These are phyloP conservation scores for Parauchenoglanis ngamensis DNA, from an alignment of 2,797 vertebrate species.

Conservation along the genomic window DNA sequence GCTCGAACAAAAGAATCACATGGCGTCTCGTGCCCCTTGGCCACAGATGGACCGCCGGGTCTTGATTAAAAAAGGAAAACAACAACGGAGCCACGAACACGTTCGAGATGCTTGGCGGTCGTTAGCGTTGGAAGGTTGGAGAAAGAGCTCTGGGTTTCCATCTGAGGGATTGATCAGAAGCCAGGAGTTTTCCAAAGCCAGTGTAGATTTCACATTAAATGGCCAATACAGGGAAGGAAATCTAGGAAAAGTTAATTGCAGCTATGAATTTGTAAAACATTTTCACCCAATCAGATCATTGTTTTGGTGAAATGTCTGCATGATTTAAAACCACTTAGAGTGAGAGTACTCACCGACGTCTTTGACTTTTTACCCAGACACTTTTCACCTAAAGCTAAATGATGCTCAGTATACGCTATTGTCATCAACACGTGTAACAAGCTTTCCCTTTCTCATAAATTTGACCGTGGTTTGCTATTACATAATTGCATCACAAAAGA, in stretches of 20 bases:
- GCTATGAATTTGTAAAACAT: neutral
- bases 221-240: neutral
- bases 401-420: neutral
- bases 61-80: constrained; percentile 59
- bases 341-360: neutral
- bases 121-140: neutral
- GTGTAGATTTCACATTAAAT: neutral
- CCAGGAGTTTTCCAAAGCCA: neutral
- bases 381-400: constrained; percentile 27
- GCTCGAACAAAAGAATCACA: constrained; percentile 59
- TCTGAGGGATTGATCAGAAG: neutral
- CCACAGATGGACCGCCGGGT: constrained; percentile 43
- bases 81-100: constrained; percentile 43
- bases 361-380: neutral
- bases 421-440: neutral
- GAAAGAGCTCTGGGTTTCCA: constrained; percentile 3
- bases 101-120: constrained; percentile 1
- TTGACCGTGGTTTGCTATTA: neutral
- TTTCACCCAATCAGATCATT: neutral
- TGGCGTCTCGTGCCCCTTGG: constrained; percentile 49
- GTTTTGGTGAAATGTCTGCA: neutral
- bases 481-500: no score
- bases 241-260: neutral
- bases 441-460: neutral
- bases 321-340: neutral